Evolutionary conservation across 2,797 vertebrate species (phyloP), one percentile per base, ranked within the genome.

Genomic region (Okamejei kenojei): DNA sequence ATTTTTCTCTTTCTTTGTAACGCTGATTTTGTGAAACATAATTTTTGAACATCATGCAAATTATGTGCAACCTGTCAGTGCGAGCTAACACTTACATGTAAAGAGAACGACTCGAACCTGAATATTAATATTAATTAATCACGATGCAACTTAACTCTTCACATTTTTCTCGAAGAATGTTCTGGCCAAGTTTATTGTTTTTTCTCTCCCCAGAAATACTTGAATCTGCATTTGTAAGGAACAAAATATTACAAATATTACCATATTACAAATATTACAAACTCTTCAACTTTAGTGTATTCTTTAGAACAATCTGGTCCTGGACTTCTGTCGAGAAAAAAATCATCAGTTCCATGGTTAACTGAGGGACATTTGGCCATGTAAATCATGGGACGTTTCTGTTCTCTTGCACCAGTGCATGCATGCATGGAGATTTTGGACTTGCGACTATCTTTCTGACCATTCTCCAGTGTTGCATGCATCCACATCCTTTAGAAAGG

Each of bases 31-130:
- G 65, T 65, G 65, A 68, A 88, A 35, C 11, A 35, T 88, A 8
- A 88, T 88, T 88, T 86, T 88, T 88, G n/a, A 68, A 65, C 32
- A 8, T 17, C n/a, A 35, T 35, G 84, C 61, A 88, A 88, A 88
- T 88, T 35, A 88, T 88, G 84, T 86, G 58, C 7, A 63, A 86
- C 82, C 82, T 86, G 15, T 13, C 29, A 63, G 58, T 63, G 58
- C 26, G 15, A 61, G n/a, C 17, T 35, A 88, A 88, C 61, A 68
- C 63, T 76, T 71, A 76, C 90, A 92, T 35, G 19, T 92, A 26
- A 76, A 74, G 71, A 17, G 90, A 92, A 92, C 38, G 73, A 92
- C 2, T 58, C 73, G 90, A 54, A 74, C 90, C 68, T 73, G 90
- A 92, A 76, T 76, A 76, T 92, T 92, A 54, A 92, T 45, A 45